Conservation (phyloP, 2,888 invertebrate species). For the Synergus umbraculus region DNA sequence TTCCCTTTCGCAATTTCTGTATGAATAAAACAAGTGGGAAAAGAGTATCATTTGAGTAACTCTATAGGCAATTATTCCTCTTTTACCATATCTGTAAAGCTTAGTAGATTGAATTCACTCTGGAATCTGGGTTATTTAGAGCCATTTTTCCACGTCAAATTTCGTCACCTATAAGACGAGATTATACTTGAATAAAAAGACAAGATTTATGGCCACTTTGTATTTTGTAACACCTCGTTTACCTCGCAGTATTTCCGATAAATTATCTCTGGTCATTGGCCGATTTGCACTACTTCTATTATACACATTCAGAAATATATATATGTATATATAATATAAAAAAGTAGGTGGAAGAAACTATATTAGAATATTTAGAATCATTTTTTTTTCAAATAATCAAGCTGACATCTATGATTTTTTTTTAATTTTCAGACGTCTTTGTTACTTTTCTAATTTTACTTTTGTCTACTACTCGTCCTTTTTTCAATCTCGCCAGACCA, state of each 20-base stretch:
- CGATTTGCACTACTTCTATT: slow-evolving; percentile 10
- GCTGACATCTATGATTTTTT: no score
- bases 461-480: no score
- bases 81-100: background rate
- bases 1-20: background rate
- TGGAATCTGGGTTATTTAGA: slow-evolving; percentile 4
- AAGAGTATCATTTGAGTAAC: no score
- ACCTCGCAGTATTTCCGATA: background rate
- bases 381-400: background rate
- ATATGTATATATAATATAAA: background rate
- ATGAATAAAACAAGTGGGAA: no score
- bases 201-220: slow-evolving; percentile 32
- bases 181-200: slow-evolving; percentile 22
- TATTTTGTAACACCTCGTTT: slow-evolving; percentile 36
- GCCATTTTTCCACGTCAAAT: background rate
- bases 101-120: background rate
- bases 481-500: background rate
- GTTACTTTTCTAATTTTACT: no score
- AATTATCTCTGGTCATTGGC: slow-evolving; percentile 15
- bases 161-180: slow-evolving; percentile 17
- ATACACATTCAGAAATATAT: background rate
- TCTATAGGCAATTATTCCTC: background rate
- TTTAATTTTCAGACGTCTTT: no score
- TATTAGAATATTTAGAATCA: background rate
- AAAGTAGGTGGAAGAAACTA: background rate